phyloP scores from a whole-genome alignment of 2,113 vertebrate species.

The Bagarius yarrelli region DNA sequence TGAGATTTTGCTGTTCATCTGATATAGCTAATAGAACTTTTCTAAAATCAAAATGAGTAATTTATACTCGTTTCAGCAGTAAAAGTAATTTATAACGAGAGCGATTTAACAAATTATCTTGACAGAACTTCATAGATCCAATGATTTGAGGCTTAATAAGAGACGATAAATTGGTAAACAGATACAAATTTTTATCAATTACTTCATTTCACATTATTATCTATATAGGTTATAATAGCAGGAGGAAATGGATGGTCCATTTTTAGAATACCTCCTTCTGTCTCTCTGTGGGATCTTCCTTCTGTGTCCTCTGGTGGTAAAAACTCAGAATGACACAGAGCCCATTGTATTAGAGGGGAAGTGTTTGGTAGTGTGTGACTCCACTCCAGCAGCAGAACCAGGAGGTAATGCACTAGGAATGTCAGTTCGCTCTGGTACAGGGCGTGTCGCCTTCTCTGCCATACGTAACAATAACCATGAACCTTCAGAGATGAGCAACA shows the following conservation, averaged over 20 bases:
- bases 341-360: constrained; percentile 76
- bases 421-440: constrained; percentile 72
- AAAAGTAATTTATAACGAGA: neutral
- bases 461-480: constrained; percentile 76
- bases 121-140: neutral
- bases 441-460: constrained; percentile 74
- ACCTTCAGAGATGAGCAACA: constrained; percentile 78
- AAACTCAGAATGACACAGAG: constrained; percentile 74
- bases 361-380: constrained; percentile 78
- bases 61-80: neutral
- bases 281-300: constrained; percentile 51
- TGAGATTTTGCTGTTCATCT: neutral
- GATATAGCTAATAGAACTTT: neutral
- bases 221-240: neutral
- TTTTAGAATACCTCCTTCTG: neutral
- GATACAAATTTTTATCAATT: neutral
- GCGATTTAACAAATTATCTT: neutral
- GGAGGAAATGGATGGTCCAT: constrained; percentile 3
- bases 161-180: neutral
- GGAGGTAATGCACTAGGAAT: constrained; percentile 72
- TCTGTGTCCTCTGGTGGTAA: constrained; percentile 49
- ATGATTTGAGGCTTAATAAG: neutral
- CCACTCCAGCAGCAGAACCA: constrained; percentile 66
- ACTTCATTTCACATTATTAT: neutral
- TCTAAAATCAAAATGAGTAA: neutral